Evolutionary conservation across 23 tunicate genomes (phyloP), one percentile per base, ranked within the genome.

Genomic region (Corella eumyota): DNA sequence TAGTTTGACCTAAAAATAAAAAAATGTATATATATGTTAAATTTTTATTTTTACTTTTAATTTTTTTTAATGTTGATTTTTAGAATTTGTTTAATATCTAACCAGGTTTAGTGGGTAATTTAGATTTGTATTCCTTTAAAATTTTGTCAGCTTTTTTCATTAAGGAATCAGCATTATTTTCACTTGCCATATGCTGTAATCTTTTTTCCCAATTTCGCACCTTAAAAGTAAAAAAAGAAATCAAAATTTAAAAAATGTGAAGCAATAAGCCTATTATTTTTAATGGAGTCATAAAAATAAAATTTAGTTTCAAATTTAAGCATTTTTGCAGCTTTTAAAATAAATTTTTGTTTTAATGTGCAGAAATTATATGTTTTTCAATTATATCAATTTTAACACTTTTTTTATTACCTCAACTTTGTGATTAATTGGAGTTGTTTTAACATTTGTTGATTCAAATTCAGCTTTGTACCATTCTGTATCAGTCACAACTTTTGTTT

Each of bases 131-230:
- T 19, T 45, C 55, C 21, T 68, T 72, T 19, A 71, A 47, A 1
- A 15, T 31, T 3, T 67, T 67, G 6, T 88, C 96, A 13, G 73
- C 81, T 4, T 64, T 25, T 53, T 62, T 79, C 51, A 60, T 48
- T 68, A 88, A 46, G 13, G 61, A 50, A 54, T 78, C 88, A 0
- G 56, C 73, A 50, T 65, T 72, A 17, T 47, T 60, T 26, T 68
- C 88, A 52, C 65, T 56, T 13, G 96, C 73, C 88, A 88, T 88
- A 33, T 88, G 96, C 29, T 88, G 81, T 11, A 88, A 48, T 19
- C 96, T 56, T 54, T 88, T 88, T 40, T 88, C 88, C 96, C 96
- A 88, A 72, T 73, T 78, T 46, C 96, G 51, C 9, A 88, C 81
- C 96, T 88, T 21, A 1, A 2, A 44, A 6, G 15, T 25, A 44